A percentile compares a stretch with the other conserved stretches of the same genome.
These are phyloP conservation scores for Drosophila kepulauana DNA, from an alignment of 1,140 invertebrate species.

Conservation along the genomic window DNA sequence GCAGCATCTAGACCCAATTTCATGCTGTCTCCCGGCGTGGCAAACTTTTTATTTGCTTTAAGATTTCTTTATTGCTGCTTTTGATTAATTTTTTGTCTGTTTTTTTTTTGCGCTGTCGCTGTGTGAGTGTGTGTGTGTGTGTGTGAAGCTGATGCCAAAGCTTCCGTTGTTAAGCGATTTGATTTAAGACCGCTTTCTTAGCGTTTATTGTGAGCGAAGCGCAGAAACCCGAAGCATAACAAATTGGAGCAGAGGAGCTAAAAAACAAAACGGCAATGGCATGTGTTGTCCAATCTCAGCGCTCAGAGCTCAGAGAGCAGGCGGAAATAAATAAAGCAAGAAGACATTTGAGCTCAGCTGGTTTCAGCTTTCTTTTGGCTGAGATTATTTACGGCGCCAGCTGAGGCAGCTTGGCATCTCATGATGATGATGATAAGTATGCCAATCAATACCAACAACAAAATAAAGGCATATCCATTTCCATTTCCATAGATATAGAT, in stretches of 20 bases:
- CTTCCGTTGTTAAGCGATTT: constrained; percentile 81
- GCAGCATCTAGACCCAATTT: constrained; percentile 53
- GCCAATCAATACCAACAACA: constrained; percentile 50
- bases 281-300: constrained; percentile 56
- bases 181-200: constrained; percentile 71
- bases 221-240: constrained; percentile 38
- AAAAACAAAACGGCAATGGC: constrained; percentile 38
- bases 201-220: constrained; percentile 57
- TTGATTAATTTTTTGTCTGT: constrained; percentile 73
- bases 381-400: constrained; percentile 39
- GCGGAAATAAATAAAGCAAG: constrained; percentile 66
- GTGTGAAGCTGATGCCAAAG: constrained; percentile 48
- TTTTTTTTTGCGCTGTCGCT: background rate
- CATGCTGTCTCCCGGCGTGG: constrained; percentile 52
- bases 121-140: constrained; percentile 34
- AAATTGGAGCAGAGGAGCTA: constrained; percentile 50
- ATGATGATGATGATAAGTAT: constrained; percentile 17
- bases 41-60: constrained; percentile 76
- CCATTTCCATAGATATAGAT: constrained; percentile 3
- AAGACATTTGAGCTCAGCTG: constrained; percentile 13
- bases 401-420: constrained; percentile 15
- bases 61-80: constrained; percentile 80
- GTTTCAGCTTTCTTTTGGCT: constrained; percentile 69
- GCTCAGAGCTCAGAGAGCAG: constrained; percentile 1
- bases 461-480: constrained; percentile 17